Percentiles rank a stretch among this genome's conserved stretches.
Evolutionary conservation across 2,797 vertebrate genomes (phyloP).

Genomic region (Echiichthys vipera): DNA sequence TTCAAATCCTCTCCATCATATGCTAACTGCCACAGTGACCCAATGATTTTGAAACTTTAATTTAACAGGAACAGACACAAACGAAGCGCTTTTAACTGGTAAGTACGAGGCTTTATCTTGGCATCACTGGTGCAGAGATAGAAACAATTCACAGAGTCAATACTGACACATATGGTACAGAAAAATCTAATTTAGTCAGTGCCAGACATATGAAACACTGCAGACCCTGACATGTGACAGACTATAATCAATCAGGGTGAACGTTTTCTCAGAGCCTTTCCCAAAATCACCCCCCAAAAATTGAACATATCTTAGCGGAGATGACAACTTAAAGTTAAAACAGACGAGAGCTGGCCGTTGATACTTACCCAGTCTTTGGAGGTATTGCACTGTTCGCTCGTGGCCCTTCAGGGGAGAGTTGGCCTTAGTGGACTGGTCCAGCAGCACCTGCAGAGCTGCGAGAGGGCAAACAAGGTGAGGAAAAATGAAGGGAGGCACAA

Average conservation of each 20-base stretch:
- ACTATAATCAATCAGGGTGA: slow-evolving; percentile 24
- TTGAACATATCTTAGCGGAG: neutral
- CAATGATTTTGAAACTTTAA: neutral
- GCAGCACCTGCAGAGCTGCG: slow-evolving; percentile 93
- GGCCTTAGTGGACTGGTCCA: slow-evolving; percentile 98
- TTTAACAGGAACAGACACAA: neutral
- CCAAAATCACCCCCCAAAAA: slow-evolving; percentile 5
- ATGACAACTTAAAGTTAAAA: slow-evolving; percentile 5
- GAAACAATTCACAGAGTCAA: neutral
- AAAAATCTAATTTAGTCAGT: neutral
- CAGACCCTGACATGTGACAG: neutral
- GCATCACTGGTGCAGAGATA: neutral
- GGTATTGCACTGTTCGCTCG: slow-evolving; percentile 97
- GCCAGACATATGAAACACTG: neutral
- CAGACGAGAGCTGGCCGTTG: neutral
- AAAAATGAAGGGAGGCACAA: neutral
- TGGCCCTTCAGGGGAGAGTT: slow-evolving; percentile 98
- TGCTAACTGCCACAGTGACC: neutral
- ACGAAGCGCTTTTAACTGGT: neutral
- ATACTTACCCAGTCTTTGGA: slow-evolving; percentile 92
- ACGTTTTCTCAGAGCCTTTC: slow-evolving; percentile 19
- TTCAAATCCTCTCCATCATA: neutral
- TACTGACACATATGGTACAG: neutral
- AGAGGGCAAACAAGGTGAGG: slow-evolving; percentile 5
- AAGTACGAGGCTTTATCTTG: no score